A percentile compares a stretch with the other conserved stretches of the same genome.
Conservation (phyloP, 2,797 vertebrate genomes). For the Sebastes aleutianus region DNA sequence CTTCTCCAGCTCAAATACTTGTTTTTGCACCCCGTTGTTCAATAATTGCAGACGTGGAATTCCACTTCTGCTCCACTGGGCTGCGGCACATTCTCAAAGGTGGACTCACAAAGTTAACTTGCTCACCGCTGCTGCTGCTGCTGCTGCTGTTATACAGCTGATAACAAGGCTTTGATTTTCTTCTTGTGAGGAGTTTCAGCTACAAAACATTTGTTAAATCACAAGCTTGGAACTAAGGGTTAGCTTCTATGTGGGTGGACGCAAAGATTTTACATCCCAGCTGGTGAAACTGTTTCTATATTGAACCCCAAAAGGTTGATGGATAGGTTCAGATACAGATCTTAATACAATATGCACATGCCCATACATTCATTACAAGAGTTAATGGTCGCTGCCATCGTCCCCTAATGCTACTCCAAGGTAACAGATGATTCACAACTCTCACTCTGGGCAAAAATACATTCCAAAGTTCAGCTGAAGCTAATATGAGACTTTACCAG, state of each 20-base stretch:
- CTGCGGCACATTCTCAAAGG: conserved; percentile 58
- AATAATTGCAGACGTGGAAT: conserved; percentile 77
- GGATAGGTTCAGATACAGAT: neutral
- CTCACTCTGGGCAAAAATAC: neutral
- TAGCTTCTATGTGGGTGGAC: neutral
- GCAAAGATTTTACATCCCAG: neutral
- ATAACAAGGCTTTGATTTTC: neutral
- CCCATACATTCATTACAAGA: neutral
- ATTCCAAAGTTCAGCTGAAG: neutral
- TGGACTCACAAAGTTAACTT: conserved; percentile 55
- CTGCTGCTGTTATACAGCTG: neutral
- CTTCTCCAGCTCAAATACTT: conserved; percentile 58
- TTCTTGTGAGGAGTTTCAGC: neutral
- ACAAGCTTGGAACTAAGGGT: neutral
- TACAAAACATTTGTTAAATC: neutral
- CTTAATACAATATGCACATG: neutral
- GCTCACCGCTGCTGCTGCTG: neutral
- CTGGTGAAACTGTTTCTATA: neutral
- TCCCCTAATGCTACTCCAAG: neutral
- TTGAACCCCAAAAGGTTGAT: neutral
- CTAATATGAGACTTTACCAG: neutral
- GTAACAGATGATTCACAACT: neutral
- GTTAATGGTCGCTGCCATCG: neutral
- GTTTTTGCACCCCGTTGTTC: conserved; percentile 75
- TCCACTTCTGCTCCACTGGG: conserved; percentile 77